phyloP scores from a whole-genome alignment of 2,113 vertebrate species.

The Tenrec ecaudatus region DNA sequence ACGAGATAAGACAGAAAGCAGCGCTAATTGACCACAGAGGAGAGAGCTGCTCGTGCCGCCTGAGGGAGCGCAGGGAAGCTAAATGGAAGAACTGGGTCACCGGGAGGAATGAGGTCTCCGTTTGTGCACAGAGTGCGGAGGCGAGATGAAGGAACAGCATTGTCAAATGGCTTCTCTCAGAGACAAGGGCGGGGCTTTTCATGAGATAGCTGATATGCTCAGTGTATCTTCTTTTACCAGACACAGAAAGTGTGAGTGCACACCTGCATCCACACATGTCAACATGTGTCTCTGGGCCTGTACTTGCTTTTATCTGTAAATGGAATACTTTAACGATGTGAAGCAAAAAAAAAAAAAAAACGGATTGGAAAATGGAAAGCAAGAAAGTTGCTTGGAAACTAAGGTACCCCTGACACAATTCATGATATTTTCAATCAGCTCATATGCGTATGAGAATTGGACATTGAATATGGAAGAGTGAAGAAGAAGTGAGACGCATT shows the following conservation, averaged over 20 bases:
- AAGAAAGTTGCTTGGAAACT: no score
- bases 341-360: no score
- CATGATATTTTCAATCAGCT: no score
- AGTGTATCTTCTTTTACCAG: no score
- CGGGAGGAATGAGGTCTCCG: fast-evolving
- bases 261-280: fast-evolving
- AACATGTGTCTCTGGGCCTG: neutral
- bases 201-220: no score
- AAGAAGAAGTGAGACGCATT: no score
- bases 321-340: neutral
- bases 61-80: neutral
- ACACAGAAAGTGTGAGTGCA: fast-evolving
- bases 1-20: neutral
- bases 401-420: no score
- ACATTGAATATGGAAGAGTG: no score
- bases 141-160: fast-evolving
- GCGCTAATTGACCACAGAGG: neutral
- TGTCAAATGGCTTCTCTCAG: neutral
- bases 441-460: no score
- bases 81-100: neutral
- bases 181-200: neutral
- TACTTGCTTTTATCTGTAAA: neutral
- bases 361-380: no score
- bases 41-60: neutral
- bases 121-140: neutral